Base-by-base conservation (phyloP, 2,888 invertebrate species). In the Conops quadrifasciatus region DNA sequence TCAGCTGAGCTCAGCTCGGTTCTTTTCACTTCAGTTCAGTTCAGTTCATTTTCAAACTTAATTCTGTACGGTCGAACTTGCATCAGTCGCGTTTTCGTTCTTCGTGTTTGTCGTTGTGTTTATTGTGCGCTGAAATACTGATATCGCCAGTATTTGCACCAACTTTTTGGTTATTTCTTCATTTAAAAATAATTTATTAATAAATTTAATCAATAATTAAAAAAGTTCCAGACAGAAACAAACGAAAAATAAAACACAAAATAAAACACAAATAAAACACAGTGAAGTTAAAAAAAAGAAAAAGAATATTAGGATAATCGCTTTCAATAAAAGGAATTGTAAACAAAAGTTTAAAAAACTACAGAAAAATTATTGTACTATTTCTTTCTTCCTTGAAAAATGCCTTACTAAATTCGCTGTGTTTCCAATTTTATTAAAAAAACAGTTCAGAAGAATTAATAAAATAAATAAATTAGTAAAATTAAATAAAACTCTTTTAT, bases 81-180 rank as follows among this genome's bases (percentile, higher is more conserved):
- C 76, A 78, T 78, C 79, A 81, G 82, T 82, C 80, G 82, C 80
- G 78, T 80, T 83, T 82, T 81, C 81, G 81, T 82, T 82, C 82
- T 79, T 78, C 81, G 80, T 79, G 81, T 78, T 80, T 77, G 75
- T 80, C 75, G 80, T 78, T 77, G 77, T 75, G 77, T 70, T 68
- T 60, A 72, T 71, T 67, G 73, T 62, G 58, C 49, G 26, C 51
- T 53, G 28, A 36, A 30, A 56, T 9, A 28, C 7, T 28, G 24
- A 58, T 28, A 49, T 49, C 49, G 19, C 45, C 7, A 43, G 13
- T 16, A 49, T 16, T 49, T 16, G n/a, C 11, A 49, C n/a, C 7
- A 13, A 4, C 9, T 13, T 69, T 30, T 43, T n/a, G 19, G 19
- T 58, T 58, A 24, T 16, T 21, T 45, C 7, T n/a, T n/a, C n/a